phyloP scores from a whole-genome alignment of 2,797 vertebrate genomes.

The Euthynnus affinis region DNA sequence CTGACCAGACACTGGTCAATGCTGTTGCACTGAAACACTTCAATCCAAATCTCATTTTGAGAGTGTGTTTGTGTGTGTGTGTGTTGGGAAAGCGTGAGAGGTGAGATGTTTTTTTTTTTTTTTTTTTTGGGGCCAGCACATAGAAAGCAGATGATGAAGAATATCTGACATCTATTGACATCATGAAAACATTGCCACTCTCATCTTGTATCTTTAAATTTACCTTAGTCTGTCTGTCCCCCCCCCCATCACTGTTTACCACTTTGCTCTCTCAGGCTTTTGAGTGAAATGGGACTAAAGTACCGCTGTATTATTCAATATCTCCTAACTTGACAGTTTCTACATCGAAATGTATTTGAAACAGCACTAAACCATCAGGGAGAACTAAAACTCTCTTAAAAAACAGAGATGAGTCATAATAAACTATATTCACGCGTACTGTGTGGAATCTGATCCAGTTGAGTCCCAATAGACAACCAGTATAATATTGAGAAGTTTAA shows the following conservation, averaged over 20 bases:
- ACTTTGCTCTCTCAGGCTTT: not conserved
- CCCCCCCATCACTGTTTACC: not conserved
- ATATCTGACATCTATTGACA: constrained; percentile 45
- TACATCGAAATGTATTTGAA: not conserved
- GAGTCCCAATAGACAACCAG: not conserved
- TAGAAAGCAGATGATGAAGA: constrained; percentile 52
- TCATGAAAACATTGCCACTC: constrained; percentile 28
- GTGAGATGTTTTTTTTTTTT: constrained; percentile 14
- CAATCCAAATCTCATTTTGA: constrained; percentile 10
- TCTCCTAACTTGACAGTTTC: not conserved
- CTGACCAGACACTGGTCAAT: not conserved
- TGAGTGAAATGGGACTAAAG: not conserved
- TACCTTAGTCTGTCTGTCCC: not conserved
- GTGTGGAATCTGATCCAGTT: constrained; percentile 4
- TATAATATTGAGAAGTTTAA: constrained; percentile 14
- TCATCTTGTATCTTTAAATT: not conserved
- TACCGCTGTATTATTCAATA: not conserved
- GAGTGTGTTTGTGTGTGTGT: constrained; percentile 25
- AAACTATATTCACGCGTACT: not conserved
- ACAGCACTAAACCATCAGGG: not conserved
- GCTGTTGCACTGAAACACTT: not conserved
- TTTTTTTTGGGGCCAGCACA: constrained; percentile 41
- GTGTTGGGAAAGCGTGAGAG: constrained; percentile 8
- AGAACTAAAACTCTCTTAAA: not conserved
- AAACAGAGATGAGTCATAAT: not conserved